Conservation (phyloP, 1,140 invertebrate species). For the Dreissena rostriformis region DNA sequence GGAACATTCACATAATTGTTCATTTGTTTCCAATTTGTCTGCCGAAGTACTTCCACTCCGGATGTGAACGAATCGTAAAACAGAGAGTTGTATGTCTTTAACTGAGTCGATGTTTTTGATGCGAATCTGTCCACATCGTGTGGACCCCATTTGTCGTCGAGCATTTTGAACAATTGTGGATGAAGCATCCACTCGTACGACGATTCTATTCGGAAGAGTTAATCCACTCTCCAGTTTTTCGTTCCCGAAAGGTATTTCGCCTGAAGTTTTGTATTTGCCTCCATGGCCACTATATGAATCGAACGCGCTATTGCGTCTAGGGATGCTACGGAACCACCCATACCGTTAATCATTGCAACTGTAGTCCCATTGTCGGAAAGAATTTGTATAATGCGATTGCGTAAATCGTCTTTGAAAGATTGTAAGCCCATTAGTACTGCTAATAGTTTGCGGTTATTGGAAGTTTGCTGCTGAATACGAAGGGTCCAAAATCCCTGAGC, state of each 20-base stretch:
- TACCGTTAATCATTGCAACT: slow-evolving; percentile 1
- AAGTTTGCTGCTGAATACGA: not conserved
- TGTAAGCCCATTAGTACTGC: not conserved
- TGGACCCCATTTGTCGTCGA: not conserved
- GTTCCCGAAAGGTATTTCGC: not conserved
- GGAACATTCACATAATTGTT: too few relatives aligned
- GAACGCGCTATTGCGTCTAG: not conserved
- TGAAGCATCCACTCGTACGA: slow-evolving; percentile 18
- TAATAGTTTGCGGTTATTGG: slow-evolving; percentile 4
- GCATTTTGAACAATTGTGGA: slow-evolving; percentile 8
- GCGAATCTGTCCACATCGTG: not conserved
- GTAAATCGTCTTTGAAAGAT: not conserved
- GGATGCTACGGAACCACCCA: not conserved
- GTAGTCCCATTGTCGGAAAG: slow-evolving; percentile 2
- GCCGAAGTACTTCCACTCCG: slow-evolving; percentile 5
- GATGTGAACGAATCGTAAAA: slow-evolving; percentile 15
- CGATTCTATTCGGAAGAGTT: slow-evolving; percentile 7
- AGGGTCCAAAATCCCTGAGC: slow-evolving; percentile 4
- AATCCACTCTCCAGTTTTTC: not conserved
- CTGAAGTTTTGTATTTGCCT: not conserved
- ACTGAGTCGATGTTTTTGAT: not conserved
- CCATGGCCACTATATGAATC: not conserved
- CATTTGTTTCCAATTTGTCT: too few relatives aligned
- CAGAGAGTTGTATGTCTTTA: slow-evolving; percentile 1
- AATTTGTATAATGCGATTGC: not conserved